These are phyloP conservation scores for Sanderia malayensis DNA, from an alignment of 30 jellyfish, hydroid and myxozoan genomes.

Conservation along the genomic window DNA sequence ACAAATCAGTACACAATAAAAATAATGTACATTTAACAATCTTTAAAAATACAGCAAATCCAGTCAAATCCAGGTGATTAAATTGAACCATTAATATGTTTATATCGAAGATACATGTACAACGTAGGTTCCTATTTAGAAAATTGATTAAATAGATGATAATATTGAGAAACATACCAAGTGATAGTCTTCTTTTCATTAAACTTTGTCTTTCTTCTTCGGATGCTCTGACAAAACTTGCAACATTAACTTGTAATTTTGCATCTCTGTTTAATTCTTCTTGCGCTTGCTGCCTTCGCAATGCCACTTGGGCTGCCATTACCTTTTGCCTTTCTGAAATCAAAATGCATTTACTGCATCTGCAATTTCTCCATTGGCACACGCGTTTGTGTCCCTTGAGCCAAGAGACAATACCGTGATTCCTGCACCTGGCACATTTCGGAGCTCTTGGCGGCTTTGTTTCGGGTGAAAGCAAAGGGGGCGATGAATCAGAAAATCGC, in stretches of 20 bases:
- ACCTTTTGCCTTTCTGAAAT: constrained; percentile 80
- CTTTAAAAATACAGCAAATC: no score
- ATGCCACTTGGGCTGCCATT: constrained; percentile 92
- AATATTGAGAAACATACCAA: constrained; percentile 68
- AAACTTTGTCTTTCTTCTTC: constrained; percentile 74
- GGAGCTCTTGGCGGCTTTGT: constrained; percentile 95
- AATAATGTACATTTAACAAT: no score
- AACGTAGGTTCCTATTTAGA: no score
- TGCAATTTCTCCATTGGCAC: constrained; percentile 79
- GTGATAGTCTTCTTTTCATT: constrained; percentile 44
- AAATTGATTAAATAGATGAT: no score
- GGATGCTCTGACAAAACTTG: constrained; percentile 78
- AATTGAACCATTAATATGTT: no score
- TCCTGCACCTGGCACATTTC: constrained; percentile 84
- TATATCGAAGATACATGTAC: no score
- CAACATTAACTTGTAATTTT: constrained; percentile 63
- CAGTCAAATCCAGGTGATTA: no score
- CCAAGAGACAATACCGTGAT: constrained; percentile 85
- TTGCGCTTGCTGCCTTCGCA: constrained; percentile 84
- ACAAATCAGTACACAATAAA: no score
- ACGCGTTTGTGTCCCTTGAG: constrained; percentile 79
- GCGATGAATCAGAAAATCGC: constrained; percentile 72
- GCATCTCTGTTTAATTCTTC: constrained; percentile 76
- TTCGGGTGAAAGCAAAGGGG: constrained; percentile 77
- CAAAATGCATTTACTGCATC: constrained; percentile 74